A percentile compares a stretch with the other conserved stretches of the same genome.
These are phyloP conservation scores for Hybognathus amarus DNA, from an alignment of 2,797 vertebrate species.

Conservation along the genomic window DNA sequence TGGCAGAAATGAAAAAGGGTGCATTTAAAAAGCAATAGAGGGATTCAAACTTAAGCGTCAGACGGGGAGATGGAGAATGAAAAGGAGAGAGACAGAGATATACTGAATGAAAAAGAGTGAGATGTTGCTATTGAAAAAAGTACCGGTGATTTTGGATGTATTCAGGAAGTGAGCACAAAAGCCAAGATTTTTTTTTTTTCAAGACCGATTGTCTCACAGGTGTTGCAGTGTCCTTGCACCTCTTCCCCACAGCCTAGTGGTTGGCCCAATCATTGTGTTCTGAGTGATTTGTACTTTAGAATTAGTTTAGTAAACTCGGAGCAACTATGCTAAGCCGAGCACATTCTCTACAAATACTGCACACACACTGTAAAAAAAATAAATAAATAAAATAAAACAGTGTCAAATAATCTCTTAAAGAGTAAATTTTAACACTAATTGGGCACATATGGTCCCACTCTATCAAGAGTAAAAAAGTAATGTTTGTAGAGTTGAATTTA, in stretches of 20 bases:
- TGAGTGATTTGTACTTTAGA: neutral
- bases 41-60: conserved; percentile 1
- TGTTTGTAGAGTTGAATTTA: no score
- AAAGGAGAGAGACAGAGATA: conserved; percentile 16
- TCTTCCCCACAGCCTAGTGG: neutral
- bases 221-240: neutral
- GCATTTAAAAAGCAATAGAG: conserved; percentile 10
- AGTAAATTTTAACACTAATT: neutral
- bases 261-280: neutral
- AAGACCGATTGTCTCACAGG: neutral
- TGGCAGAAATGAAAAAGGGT: conserved; percentile 43
- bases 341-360: neutral
- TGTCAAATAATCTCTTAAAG: neutral
- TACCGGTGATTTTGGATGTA: neutral
- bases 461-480: neutral
- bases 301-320: neutral
- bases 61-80: conserved; percentile 20
- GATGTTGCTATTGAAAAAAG: neutral
- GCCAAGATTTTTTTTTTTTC: neutral
- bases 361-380: no score
- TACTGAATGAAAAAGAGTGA: conserved; percentile 14
- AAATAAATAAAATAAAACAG: neutral
- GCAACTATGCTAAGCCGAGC: neutral
- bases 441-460: neutral
- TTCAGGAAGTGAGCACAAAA: neutral